These are phyloP conservation scores for Pseudomyrmex pallidus DNA, from an alignment of 1,140 invertebrate species.

Conservation along the genomic window DNA sequence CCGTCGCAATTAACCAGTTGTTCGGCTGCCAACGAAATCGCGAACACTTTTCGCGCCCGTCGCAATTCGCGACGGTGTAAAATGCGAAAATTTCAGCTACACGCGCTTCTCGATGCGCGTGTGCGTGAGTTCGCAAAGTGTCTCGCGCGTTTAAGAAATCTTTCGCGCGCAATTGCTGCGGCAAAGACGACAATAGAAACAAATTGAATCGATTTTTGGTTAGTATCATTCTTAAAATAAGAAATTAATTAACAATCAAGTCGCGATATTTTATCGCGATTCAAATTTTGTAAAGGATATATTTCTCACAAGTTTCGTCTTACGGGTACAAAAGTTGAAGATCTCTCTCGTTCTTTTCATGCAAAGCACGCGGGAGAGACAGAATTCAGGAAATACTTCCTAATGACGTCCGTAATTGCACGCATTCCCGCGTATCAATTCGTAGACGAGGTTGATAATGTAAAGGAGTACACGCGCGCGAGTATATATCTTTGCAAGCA, in stretches of 20 bases:
- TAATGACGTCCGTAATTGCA: background rate
- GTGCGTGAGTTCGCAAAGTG: background rate
- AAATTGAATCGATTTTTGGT: no score
- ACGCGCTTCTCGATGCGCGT: background rate
- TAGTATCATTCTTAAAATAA: no score
- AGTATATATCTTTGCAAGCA: conserved; percentile 58
- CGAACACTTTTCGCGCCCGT: conserved; percentile 7
- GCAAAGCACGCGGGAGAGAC: no score
- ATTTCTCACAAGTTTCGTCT: no score
- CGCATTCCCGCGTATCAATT: conserved; percentile 49
- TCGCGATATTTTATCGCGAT: no score
- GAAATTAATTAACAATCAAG: no score
- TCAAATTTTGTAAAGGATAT: no score
- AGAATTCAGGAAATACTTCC: conserved; percentile 14
- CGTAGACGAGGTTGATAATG: conserved; percentile 19
- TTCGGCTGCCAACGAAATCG: conserved; percentile 40
- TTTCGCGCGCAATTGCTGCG: background rate
- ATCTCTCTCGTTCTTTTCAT: no score
- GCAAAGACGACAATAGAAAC: background rate
- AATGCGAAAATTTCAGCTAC: conserved; percentile 1
- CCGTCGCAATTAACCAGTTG: conserved; percentile 42
- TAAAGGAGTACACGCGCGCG: conserved; percentile 57
- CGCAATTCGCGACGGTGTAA: conserved; percentile 1
- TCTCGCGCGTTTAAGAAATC: background rate
- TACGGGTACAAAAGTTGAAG: no score